Evolutionary conservation across 2,888 invertebrate species (phyloP).

Genomic region (Adelognathus sp.): DNA sequence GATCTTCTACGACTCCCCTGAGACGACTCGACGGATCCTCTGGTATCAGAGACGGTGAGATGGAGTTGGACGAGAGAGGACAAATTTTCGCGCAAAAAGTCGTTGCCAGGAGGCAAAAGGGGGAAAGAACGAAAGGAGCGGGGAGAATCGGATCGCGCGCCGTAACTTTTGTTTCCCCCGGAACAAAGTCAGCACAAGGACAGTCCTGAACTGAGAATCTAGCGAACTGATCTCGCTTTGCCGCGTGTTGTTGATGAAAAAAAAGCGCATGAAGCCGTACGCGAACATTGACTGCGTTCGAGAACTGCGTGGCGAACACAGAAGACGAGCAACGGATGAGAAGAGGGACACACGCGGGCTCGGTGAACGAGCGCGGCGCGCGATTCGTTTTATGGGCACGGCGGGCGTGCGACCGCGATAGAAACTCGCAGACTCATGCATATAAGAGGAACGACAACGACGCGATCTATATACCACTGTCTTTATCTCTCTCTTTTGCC

Average conservation of each 20-base stretch:
- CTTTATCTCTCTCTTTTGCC: slow-evolving; percentile 41
- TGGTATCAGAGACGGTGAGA: slow-evolving; percentile 24
- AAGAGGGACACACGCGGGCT: slow-evolving; percentile 6
- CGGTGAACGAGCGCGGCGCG: slow-evolving; percentile 59
- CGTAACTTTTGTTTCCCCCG: slow-evolving; percentile 61
- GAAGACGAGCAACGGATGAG: slow-evolving; percentile 5
- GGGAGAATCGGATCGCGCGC: slow-evolving; percentile 44
- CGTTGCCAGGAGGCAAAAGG: slow-evolving; percentile 42
- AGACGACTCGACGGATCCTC: slow-evolving; percentile 31
- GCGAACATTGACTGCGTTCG: slow-evolving; percentile 9
- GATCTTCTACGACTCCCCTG: slow-evolving; percentile 52
- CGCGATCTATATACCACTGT: background rate
- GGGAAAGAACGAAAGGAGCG: background rate
- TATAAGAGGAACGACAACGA: slow-evolving; percentile 67
- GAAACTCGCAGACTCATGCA: slow-evolving; percentile 77
- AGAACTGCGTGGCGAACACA: slow-evolving; percentile 38
- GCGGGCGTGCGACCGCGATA: slow-evolving; percentile 76
- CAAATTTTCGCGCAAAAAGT: slow-evolving; percentile 62
- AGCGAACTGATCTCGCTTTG: slow-evolving; percentile 12
- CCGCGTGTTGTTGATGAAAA: slow-evolving; percentile 61
- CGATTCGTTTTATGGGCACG: slow-evolving; percentile 75
- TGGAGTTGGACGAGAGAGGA: slow-evolving; percentile 50
- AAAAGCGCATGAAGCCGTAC: slow-evolving; percentile 72
- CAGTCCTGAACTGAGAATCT: slow-evolving; percentile 31
- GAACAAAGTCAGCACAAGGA: slow-evolving; percentile 25